Evolutionary conservation across 2,888 invertebrate genomes (phyloP).

Genomic region (Ephialtes manifestator): DNA sequence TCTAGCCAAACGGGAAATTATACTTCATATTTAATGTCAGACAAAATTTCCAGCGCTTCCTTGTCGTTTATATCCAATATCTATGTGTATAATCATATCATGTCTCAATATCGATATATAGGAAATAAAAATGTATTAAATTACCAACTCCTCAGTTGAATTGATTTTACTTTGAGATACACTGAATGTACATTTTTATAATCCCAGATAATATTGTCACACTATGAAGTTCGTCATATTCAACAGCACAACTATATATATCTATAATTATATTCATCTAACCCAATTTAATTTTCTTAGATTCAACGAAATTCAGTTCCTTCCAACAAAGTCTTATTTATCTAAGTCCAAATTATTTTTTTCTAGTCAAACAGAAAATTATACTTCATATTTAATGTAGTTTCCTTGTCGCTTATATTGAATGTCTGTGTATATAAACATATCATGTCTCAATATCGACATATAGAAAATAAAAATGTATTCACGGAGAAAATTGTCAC

Average conservation of each 20-base stretch:
- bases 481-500: too few relatives aligned
- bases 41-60: slow-evolving; percentile 52
- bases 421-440: slow-evolving; percentile 21
- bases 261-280: neutral
- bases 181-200: too few relatives aligned
- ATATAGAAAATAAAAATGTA: too few relatives aligned
- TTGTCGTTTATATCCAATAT: slow-evolving; percentile 1
- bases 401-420: slow-evolving; percentile 1
- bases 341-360: neutral
- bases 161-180: too few relatives aligned
- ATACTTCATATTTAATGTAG: slow-evolving; percentile 58
- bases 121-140: too few relatives aligned
- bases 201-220: too few relatives aligned
- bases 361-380: slow-evolving; percentile 50
- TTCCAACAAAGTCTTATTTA: neutral
- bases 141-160: too few relatives aligned
- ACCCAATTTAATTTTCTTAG: neutral
- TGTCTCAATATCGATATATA: too few relatives aligned
- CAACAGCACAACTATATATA: neutral
- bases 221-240: neutral
- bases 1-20: slow-evolving; percentile 54
- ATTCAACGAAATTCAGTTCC: neutral
- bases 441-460: too few relatives aligned
- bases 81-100: slow-evolving; percentile 22
- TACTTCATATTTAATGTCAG: slow-evolving; percentile 55